A percentile compares a stretch with the other conserved stretches of the same genome.
Conservation (phyloP, 2,797 vertebrate species). For the Chiroxiphia lanceolata region DNA sequence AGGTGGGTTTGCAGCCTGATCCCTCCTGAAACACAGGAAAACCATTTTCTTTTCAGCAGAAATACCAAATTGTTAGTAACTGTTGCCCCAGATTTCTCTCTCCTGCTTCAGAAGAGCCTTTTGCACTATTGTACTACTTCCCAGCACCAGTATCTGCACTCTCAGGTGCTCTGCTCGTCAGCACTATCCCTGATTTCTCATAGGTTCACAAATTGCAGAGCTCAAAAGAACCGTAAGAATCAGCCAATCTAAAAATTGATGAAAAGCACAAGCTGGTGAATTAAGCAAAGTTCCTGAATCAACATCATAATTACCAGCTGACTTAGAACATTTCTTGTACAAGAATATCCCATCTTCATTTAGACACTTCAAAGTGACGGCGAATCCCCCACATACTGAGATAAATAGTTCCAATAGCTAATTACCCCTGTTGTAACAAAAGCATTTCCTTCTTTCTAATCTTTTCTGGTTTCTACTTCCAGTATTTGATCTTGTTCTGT, state of each 20-base stretch:
- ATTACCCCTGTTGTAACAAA: conserved; percentile 56
- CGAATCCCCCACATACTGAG: conserved; percentile 40
- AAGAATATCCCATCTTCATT: conserved; percentile 64
- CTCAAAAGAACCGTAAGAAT: conserved; percentile 49
- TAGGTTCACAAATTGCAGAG: conserved; percentile 33
- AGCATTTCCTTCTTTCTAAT: conserved; percentile 54
- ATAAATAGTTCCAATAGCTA: conserved; percentile 55
- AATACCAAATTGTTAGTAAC: background rate
- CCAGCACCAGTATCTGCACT: background rate
- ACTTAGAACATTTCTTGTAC: conserved; percentile 65
- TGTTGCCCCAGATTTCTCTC: background rate
- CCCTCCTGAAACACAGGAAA: background rate
- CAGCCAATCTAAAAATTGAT: conserved; percentile 57
- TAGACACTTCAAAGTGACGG: conserved; percentile 56
- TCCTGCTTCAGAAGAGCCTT: background rate
- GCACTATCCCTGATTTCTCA: conserved; percentile 21
- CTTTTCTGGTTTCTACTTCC: conserved; percentile 48
- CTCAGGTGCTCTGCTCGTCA: conserved; percentile 38
- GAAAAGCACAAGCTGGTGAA: conserved; percentile 65
- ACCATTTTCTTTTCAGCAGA: background rate
- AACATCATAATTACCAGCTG: conserved; percentile 57
- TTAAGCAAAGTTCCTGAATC: conserved; percentile 56
- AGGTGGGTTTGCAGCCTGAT: background rate
- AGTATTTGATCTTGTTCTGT: conserved; percentile 50
- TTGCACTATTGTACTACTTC: background rate